Evolutionary conservation across 2,888 invertebrate genomes (phyloP).

Genomic region (Anthoptus insignis): DNA sequence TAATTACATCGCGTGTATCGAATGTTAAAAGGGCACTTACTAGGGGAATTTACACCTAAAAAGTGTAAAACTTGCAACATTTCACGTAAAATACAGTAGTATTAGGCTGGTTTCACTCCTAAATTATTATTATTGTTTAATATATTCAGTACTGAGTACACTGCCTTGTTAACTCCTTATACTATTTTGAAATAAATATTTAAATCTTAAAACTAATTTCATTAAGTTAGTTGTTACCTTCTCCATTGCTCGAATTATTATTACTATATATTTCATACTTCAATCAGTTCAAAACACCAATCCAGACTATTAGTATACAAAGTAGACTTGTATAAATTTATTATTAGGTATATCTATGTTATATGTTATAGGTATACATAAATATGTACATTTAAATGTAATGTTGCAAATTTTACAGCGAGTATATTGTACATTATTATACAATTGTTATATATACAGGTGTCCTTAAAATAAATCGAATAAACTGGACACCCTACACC

Average conservation of each 20-base stretch:
- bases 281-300: neutral
- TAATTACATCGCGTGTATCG: slow-evolving; percentile 35
- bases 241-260: neutral
- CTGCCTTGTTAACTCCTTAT: neutral
- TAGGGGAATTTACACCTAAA: slow-evolving; percentile 55
- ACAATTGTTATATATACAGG: neutral
- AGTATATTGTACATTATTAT: slow-evolving; percentile 2
- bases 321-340: slow-evolving; percentile 3
- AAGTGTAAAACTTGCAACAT: slow-evolving; percentile 46
- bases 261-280: neutral
- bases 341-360: neutral
- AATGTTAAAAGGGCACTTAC: slow-evolving; percentile 78
- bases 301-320: neutral
- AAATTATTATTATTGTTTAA: neutral
- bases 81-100: slow-evolving; percentile 7
- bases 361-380: neutral
- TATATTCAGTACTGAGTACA: neutral
- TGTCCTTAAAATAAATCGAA: neutral
- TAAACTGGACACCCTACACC: neutral
- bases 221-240: slow-evolving; percentile 4
- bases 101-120: slow-evolving; percentile 2
- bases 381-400: slow-evolving; percentile 1
- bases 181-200: slow-evolving; percentile 13
- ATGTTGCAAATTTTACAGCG: slow-evolving; percentile 30
- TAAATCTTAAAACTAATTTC: slow-evolving; percentile 9